Evolutionary conservation across 2,113 vertebrate species (phyloP).

Genomic region (Cyprinodon variegatus): DNA sequence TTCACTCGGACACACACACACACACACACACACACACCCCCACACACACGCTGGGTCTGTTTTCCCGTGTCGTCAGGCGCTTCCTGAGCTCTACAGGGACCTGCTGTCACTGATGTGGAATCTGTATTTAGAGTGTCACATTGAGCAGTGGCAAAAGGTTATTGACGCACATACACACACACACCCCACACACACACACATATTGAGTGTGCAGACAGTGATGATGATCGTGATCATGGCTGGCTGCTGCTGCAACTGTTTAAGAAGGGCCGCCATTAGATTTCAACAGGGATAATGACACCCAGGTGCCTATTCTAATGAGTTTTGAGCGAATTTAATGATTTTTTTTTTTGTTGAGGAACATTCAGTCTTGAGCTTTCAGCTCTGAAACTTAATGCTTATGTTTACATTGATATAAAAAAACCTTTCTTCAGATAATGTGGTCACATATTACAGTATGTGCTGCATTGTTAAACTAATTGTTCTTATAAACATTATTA

Average conservation of each 20-base stretch:
- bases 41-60: slow-evolving; percentile 9
- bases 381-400: slow-evolving; percentile 1
- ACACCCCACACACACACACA: slow-evolving; percentile 5
- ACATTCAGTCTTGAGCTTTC: background rate
- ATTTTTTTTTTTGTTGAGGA: background rate
- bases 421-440: background rate
- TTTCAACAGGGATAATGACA: slow-evolving; percentile 55
- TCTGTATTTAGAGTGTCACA: slow-evolving; percentile 61
- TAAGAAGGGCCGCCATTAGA: slow-evolving; percentile 43
- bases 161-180: slow-evolving; percentile 15
- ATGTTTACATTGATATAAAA: background rate
- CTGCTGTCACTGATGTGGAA: slow-evolving; percentile 60
- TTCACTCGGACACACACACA: slow-evolving; percentile 30
- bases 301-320: slow-evolving; percentile 54
- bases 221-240: slow-evolving; percentile 43
- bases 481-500: background rate
- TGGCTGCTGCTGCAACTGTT: slow-evolving; percentile 44
- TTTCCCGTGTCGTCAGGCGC: slow-evolving; percentile 29
- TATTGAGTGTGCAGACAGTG: slow-evolving; percentile 15
- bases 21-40: slow-evolving; percentile 26
- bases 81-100: slow-evolving; percentile 56
- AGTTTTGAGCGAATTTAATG: slow-evolving; percentile 14
- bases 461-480: too few relatives aligned
- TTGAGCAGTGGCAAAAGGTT: slow-evolving; percentile 55
- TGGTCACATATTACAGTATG: background rate